A percentile compares a stretch with the other conserved stretches of the same genome.
phyloP scores from a whole-genome alignment of 1,140 invertebrate genomes.

The Drosophila suzukii region DNA sequence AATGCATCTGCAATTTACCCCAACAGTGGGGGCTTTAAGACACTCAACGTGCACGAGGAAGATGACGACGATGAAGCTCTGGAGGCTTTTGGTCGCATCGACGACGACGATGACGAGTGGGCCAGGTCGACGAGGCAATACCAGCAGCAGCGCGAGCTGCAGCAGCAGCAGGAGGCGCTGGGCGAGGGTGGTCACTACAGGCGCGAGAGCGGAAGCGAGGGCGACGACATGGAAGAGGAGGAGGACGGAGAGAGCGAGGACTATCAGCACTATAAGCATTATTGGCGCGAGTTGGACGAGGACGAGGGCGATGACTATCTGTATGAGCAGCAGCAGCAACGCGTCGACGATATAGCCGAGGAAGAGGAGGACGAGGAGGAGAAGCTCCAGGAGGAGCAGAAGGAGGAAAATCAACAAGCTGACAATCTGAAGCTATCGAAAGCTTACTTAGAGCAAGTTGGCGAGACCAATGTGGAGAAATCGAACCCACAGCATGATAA shows the following conservation, averaged over 20 bases:
- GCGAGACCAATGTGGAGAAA: slow-evolving; percentile 32
- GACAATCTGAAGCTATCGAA: slow-evolving; percentile 68
- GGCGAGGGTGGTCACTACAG: slow-evolving; percentile 26
- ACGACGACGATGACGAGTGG: slow-evolving; percentile 77
- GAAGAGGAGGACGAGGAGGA: slow-evolving; percentile 59
- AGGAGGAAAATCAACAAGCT: slow-evolving; percentile 23
- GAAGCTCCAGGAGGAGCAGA: slow-evolving; percentile 18
- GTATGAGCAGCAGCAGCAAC: slow-evolving; percentile 70
- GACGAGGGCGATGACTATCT: slow-evolving; percentile 70
- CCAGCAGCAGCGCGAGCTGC: slow-evolving; percentile 57
- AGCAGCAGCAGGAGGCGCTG: slow-evolving; percentile 40
- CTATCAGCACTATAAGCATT: slow-evolving; percentile 73
- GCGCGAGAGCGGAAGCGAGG: slow-evolving; percentile 21
- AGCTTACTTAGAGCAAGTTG: slow-evolving; percentile 53
- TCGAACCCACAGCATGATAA: slow-evolving; percentile 23
- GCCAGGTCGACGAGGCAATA: slow-evolving; percentile 58
- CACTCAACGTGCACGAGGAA: slow-evolving; percentile 75
- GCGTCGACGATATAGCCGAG: slow-evolving; percentile 62
- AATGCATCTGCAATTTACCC: slow-evolving; percentile 71
- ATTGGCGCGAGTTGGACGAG: slow-evolving; percentile 70
- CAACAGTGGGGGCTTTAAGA: slow-evolving; percentile 67
- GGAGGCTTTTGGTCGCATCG: slow-evolving; percentile 73
- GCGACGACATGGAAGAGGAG: slow-evolving; percentile 6
- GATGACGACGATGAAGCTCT: slow-evolving; percentile 74
- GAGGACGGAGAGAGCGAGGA: slow-evolving; percentile 59